Base-by-base conservation (phyloP, 2,888 invertebrate species). In the Chymomyza fuscimana region DNA sequence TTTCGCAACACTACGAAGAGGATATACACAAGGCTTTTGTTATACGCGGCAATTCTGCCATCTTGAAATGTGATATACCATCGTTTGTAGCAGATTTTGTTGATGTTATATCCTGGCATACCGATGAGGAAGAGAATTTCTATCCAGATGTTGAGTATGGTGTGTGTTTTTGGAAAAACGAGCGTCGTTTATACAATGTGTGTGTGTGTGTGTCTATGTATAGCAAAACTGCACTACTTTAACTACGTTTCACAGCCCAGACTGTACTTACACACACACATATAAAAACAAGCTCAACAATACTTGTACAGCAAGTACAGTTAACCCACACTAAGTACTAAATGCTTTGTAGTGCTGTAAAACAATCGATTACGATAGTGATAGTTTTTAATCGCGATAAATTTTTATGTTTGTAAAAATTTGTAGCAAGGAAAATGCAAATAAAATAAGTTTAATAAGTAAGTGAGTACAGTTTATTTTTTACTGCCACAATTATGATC, bases 81-180 rank as follows among this genome's bases (percentile, higher is more conserved):
- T 97, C 97, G 76, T 98, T 97, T 92, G 97, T 97, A 74, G 96
- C 96, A 74, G 97, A 98, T 93, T 98, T 97, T 92, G 96, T 98
- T 76, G 94, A 93, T 89, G 97, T 98, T 80, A 93, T 96, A 66
- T 96, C 96, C 63, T 97, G 97, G 97, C 96, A 96, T 85, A 96
- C 96, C 81, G 96, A 96, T 92, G 94, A 91, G 80, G 86, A 91
- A 76, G 92, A 92, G 86, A 91, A 79, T 86, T 92, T 91, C 80
- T 91, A 89, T 84, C 91, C 91, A 70, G 91, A 90, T 88, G 89
- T 88, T 82, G 91, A 92, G 89, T 92, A 92, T 86, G 92, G 92
- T 92, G 91, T 86, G 91, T 91, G 80, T 65, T 32, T 32, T 32
- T 32, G 7, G 32, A 32, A 32, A 32, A 32, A 6, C 1, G 32